Evolutionary conservation across 2,888 invertebrate genomes (phyloP).

Genomic region (Kuschelorhynchus macadamiae): DNA sequence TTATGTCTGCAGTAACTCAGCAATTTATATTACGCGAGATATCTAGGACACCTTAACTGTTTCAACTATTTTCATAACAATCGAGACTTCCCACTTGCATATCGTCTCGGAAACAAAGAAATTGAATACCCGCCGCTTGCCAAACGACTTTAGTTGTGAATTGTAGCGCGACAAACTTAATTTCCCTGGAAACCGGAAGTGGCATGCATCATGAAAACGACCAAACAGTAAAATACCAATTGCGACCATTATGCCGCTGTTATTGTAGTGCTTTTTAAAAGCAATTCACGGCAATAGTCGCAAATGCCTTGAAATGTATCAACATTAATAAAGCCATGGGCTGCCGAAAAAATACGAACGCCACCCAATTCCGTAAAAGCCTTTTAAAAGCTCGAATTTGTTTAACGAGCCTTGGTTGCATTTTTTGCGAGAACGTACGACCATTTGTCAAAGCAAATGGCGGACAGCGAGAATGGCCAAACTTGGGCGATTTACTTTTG

Average conservation of each 20-base stretch:
- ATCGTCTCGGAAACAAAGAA: too few species aligned
- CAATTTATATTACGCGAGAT: too few species aligned
- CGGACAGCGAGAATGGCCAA: constrained; percentile 8
- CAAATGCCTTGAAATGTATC: constrained; percentile 35
- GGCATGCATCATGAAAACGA: constrained; percentile 21
- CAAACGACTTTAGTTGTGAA: background rate
- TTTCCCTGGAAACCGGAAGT: constrained; percentile 13
- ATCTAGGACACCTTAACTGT: too few species aligned
- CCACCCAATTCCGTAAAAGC: constrained; percentile 33
- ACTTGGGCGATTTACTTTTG: too few species aligned
- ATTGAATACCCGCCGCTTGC: too few species aligned
- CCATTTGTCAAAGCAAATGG: constrained; percentile 40
- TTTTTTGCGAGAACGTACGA: constrained; percentile 27
- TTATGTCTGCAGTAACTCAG: too few species aligned
- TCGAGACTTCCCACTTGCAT: too few species aligned
- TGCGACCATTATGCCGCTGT: constrained; percentile 17
- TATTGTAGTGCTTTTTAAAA: constrained; percentile 14
- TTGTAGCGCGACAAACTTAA: constrained; percentile 12
- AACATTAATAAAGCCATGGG: constrained; percentile 19
- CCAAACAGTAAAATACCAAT: constrained; percentile 20
- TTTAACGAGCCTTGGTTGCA: constrained; percentile 41
- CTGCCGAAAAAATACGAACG: constrained; percentile 22
- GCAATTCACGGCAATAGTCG: constrained; percentile 26
- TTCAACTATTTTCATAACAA: too few species aligned
- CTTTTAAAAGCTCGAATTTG: constrained; percentile 43